Evolutionary conservation across 1,140 invertebrate genomes (phyloP).

Genomic region (Hyles euphorbiae): DNA sequence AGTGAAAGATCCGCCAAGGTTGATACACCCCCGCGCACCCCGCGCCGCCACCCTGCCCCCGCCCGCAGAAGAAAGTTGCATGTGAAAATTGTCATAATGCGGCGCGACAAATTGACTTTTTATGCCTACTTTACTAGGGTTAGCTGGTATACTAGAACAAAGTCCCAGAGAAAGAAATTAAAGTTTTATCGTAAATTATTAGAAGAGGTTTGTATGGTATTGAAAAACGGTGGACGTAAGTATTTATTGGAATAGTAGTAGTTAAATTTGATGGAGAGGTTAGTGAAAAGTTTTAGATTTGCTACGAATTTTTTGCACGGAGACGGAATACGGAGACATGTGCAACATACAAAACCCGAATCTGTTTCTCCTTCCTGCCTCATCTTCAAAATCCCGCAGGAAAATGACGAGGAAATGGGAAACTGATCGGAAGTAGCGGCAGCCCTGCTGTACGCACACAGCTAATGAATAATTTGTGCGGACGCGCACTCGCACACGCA

Average conservation of each 20-base stretch:
- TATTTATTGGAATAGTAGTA: no score
- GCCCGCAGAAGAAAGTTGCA: constrained; percentile 60
- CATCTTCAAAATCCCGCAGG: no score
- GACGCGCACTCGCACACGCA: constrained; percentile 17
- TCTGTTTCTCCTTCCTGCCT: constrained; percentile 13
- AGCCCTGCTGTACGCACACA: constrained; percentile 24
- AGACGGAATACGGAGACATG: no score
- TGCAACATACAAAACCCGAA: constrained; percentile 11
- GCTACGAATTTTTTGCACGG: no score
- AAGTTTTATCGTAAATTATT: no score
- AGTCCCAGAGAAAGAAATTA: no score
- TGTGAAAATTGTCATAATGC: constrained; percentile 64
- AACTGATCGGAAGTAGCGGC: constrained; percentile 32
- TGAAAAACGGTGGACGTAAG: no score
- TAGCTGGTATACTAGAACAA: no score
- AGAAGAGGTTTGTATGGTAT: no score
- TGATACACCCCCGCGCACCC: constrained; percentile 26
- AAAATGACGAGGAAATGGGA: constrained; percentile 16
- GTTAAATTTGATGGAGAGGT: no score
- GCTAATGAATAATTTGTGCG: constrained; percentile 21
- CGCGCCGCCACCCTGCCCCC: constrained; percentile 16
- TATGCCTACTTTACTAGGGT: constrained; percentile 22
- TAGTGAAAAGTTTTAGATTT: no score
- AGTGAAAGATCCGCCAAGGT: constrained; percentile 39
- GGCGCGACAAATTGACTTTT: constrained; percentile 47